Evolutionary conservation across 2,797 vertebrate genomes (phyloP), one percentile per base, ranked within the genome.

Genomic region (Furcifer pardalis): DNA sequence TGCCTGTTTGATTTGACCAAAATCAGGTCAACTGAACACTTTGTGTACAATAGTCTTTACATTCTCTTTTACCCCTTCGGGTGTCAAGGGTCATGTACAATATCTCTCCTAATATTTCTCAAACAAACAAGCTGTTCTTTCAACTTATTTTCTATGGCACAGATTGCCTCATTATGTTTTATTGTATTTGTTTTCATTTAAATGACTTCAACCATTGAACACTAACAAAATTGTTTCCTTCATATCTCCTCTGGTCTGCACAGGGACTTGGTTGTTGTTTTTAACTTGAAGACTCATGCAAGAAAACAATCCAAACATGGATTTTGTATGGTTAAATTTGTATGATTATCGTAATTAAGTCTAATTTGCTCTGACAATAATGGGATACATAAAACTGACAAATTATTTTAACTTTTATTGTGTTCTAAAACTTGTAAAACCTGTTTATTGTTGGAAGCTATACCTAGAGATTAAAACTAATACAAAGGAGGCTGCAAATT

Each of bases 301-400:
- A 77, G 35, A 68, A 63, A 83, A 68, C 76, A 79, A 44, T 32
- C 66, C 19, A 68, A 79, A 52, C 25, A 9, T 83, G 76, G 62
- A 60, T 83, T 80, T 80, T 87, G 77, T 84, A 42, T 69, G 65
- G 42, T n/a, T 75, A 68, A 71, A 77, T 63, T 83, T 87, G 37
- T 60, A 77, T 72, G 77, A 84, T 84, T 84, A 84, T 73, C 72
- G 84, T 84, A 77, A 87, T 87, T 87, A 79, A 87, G 56, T 77
- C 44, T 56, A 56, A 87, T 77, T 71, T 77, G 23, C 37, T 52
- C 78, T 72, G 59, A 77, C 56, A 76, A 62, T 65, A 77, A 72
- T 52, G n/a, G 17, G 35, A 65, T 84, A 72, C 72, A 42, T 81
- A 72, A 63, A 81, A 72, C 77, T 30, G 59, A 37, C 56, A 77